These are phyloP conservation scores for Halcyon smyrnensis DNA, from an alignment of 2,797 vertebrate genomes.

Conservation along the genomic window DNA sequence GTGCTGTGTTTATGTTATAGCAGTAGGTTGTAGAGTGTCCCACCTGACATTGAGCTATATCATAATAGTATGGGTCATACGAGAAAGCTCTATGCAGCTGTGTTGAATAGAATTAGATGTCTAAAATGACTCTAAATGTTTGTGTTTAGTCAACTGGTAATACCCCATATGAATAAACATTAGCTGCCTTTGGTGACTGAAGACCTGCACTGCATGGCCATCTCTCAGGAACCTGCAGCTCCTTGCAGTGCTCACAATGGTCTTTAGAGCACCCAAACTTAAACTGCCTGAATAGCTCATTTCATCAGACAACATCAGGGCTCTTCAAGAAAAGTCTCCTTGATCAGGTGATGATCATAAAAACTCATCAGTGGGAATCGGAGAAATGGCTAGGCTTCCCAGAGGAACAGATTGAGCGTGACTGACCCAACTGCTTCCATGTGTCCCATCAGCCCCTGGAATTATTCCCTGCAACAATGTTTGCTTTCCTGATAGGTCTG, in stretches of 20 bases:
- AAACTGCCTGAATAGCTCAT: not conserved
- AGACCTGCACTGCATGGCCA: not conserved
- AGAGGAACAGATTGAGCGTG: not conserved
- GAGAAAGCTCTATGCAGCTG: not conserved
- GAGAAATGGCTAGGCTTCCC: not conserved
- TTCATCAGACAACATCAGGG: not conserved
- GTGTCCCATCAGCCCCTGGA: not conserved
- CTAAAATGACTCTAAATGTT: not conserved
- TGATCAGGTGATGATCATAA: not conserved
- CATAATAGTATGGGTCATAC: not conserved
- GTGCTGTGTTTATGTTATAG: not conserved
- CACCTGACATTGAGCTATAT: not conserved
- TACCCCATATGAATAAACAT: not conserved
- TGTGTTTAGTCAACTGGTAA: not conserved
- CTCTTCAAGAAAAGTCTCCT: not conserved
- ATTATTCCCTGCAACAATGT: not conserved
- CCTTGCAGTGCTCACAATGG: not conserved
- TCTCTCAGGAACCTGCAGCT: not conserved
- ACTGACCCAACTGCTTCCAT: fast-evolving
- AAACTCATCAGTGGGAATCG: not conserved
- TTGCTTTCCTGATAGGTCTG: not conserved
- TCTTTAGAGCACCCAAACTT: not conserved
- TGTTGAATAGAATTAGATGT: not conserved
- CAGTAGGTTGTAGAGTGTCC: not conserved
- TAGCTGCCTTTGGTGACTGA: not conserved